These are phyloP conservation scores for Limonius californicus DNA, from an alignment of 1,140 invertebrate genomes.

Conservation along the genomic window DNA sequence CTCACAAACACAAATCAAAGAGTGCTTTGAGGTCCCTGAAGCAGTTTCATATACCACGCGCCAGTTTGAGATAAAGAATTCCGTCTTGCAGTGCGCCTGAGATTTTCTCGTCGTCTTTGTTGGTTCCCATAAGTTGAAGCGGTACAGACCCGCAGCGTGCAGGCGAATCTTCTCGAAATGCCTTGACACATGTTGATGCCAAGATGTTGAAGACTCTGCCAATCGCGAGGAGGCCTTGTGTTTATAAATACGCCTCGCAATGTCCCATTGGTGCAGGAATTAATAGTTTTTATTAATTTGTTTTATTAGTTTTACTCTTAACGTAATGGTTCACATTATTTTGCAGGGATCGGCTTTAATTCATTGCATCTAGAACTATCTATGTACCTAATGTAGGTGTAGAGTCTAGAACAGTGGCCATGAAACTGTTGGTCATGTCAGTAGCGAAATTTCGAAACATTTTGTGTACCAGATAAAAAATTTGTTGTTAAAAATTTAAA, in stretches of 20 bases:
- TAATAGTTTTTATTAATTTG: constrained; percentile 13
- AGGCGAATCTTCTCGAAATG: not conserved
- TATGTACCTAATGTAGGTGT: no score
- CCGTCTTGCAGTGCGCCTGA: not conserved
- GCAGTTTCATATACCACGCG: constrained; percentile 25
- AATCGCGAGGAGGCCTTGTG: not conserved
- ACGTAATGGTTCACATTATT: not conserved
- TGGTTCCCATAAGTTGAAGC: not conserved
- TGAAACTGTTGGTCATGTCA: no score
- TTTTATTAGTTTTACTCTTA: not conserved
- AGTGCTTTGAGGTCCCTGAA: constrained; percentile 33
- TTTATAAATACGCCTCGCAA: constrained; percentile 10
- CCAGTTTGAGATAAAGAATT: constrained; percentile 5
- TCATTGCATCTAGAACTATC: no score
- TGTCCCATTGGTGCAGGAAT: constrained; percentile 3
- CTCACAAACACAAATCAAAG: constrained; percentile 37
- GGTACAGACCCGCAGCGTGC: no score
- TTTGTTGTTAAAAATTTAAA: no score
- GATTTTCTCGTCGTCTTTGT: constrained; percentile 5
- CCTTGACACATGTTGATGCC: constrained; percentile 7
- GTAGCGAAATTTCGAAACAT: no score
- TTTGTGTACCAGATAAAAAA: no score
- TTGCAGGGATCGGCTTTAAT: no score
- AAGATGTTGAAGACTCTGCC: not conserved
- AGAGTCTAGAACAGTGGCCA: no score